A percentile compares a stretch with the other conserved stretches of the same genome.
These are phyloP conservation scores for Tapera naevia DNA, from an alignment of 2,797 vertebrate genomes.

Conservation along the genomic window DNA sequence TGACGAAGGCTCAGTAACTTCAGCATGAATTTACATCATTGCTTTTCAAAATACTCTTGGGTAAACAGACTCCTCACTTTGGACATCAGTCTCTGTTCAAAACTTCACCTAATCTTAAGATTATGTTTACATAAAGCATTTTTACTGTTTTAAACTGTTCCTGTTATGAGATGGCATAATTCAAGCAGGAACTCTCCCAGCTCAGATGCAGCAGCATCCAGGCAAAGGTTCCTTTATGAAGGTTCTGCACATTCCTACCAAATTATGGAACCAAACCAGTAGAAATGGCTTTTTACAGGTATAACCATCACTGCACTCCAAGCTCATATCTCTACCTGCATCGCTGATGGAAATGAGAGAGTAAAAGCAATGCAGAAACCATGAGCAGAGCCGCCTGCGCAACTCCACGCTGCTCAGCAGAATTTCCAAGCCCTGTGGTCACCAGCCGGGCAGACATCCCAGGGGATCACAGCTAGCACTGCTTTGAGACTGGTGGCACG, in stretches of 20 bases:
- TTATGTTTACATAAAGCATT: not conserved
- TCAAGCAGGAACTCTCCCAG: not conserved
- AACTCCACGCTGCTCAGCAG: not conserved
- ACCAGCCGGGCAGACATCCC: not conserved
- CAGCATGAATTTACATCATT: not conserved
- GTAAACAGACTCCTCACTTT: not conserved
- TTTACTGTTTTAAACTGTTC: not conserved
- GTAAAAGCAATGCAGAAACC: not conserved
- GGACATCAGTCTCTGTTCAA: not conserved
- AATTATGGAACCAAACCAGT: not conserved
- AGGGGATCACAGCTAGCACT: not conserved
- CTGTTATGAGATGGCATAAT: not conserved
- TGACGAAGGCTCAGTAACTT: not conserved
- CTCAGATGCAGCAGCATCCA: not conserved
- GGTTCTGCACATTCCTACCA: not conserved
- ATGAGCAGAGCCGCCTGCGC: rapidly evolving
- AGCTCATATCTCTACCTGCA: not conserved
- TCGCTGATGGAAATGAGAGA: rapidly evolving
- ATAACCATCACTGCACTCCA: not conserved
- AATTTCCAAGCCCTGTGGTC: not conserved
- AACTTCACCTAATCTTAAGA: not conserved
- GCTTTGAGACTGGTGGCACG: not conserved
- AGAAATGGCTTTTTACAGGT: not conserved
- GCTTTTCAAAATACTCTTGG: not conserved
- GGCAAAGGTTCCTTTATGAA: not conserved